Evolutionary conservation across 2,888 invertebrate species (phyloP), one percentile per base, ranked within the genome.

Genomic region (Pseudolycoriella hygida): DNA sequence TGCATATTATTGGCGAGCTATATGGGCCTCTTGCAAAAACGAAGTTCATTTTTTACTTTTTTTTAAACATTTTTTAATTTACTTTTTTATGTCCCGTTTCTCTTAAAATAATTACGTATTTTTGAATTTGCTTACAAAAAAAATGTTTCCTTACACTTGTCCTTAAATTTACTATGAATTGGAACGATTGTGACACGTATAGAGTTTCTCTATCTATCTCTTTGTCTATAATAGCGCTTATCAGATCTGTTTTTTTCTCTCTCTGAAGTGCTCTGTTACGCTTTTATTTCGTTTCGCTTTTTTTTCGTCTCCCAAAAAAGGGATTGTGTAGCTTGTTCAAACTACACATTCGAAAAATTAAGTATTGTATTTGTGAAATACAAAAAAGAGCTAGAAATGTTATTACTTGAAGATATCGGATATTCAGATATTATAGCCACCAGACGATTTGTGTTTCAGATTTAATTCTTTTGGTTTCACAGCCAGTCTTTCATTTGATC

Each of bases 1-100:
- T 57, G 57, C 25, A 41, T 41, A 25, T 19, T 14, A 30, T 65
- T 65, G 66, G 66, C 66, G 66, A 66, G 66, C 66, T 66, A 66
- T 64, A 65, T 66, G 66, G 66, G 66, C 66, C 64, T 66, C 66
- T 66, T 66, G 66, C 66, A 66, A 66, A 66, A 66, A 66, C 66
- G 66, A 66, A 66, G 65, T 42, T 47, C 45, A 43, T 43, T 43
- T 40, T 31, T 43, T 42, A 39, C 19, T 45, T 43, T 15, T 42
- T 40, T 40, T 19, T 47, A 42, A 30, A 42, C 14, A n/a, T 12
- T 45, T 48, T 48, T 49, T 30, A 34, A 48, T 49, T 47, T 47
- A 34, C 51, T 46, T 48, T 47, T 40, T 37, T 43, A 25, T 43
- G 8, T 47, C 6, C 12, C 19, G 17, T 38, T 44, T 44, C 39